Evolutionary conservation across 2,888 invertebrate genomes (phyloP), one percentile per base, ranked within the genome.

Genomic region (Himalopsyche japonica): DNA sequence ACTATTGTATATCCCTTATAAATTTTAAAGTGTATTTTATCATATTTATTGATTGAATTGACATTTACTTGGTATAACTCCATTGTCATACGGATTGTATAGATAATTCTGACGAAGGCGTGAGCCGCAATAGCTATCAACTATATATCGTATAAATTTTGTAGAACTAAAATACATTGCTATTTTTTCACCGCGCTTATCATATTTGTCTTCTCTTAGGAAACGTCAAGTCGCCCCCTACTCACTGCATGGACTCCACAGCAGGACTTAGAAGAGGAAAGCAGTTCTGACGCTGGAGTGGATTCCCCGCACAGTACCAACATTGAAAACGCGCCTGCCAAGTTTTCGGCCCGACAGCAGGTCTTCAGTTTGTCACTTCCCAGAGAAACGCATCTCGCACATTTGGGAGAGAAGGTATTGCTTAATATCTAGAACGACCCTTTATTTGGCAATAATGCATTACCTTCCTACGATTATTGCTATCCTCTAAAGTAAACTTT

Each of bases 301-400:
- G 89, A 89, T 64, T 89, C 89, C 0, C 89, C 89, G 0, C 89
- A 86, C 80, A 83, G 83, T 78, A 83, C 82, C 82, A 87, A 82
- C 43, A 87, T 82, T 43, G 70, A 87, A 85, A 81, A 88, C 37
- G 87, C 87, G 49, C 86, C 90, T 5, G 90, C 90, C 85, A 91
- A 91, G 10, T 92, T 91, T 87, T 91, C 91, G 82, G 91, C 91
- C 0, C 90, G 91, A 3, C 92, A 93, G 0, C 95, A 95, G 88
- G 94, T 95, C 18, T 96, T 96, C 90, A 96, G 96, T 88, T 92
- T 96, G 49, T 96, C 96, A 0, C 90, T 96, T 86, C 96, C 96
- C 0, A 90, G 96, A 80, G 96, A 96, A 87, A 91, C 92, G 83
- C 92, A 93, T 85, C 87, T 92, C 80, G 89, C 91, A 1, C 91